Evolutionary conservation across 2,113 vertebrate species (phyloP).

Genomic region (Trematomus loennbergii): DNA sequence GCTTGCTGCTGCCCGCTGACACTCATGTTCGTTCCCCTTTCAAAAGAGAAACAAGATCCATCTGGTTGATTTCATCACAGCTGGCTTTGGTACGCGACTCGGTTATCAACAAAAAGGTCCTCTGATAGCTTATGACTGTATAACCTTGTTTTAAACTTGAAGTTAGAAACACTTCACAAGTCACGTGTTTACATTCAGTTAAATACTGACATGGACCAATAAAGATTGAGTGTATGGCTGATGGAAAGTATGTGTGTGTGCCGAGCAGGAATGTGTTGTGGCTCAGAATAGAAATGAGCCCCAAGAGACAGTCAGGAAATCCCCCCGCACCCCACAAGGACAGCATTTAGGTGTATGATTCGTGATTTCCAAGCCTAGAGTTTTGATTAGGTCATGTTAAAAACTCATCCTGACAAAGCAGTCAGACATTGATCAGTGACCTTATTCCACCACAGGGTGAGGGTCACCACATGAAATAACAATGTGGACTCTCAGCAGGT

Average conservation of each 20-base stretch:
- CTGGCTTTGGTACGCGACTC: conserved; percentile 14
- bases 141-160: background rate
- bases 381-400: background rate
- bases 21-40: conserved; percentile 54
- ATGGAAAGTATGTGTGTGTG: conserved; percentile 80
- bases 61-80: conserved; percentile 48
- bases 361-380: too few relatives aligned
- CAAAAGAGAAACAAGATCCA: conserved; percentile 57
- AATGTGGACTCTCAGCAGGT: background rate
- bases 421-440: background rate
- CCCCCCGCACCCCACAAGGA: conserved; percentile 75
- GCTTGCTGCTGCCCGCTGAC: conserved; percentile 32
- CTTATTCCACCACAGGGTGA: background rate
- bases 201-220: background rate
- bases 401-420: background rate
- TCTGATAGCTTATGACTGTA: background rate
- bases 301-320: conserved; percentile 76
- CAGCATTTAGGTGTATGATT: conserved; percentile 39
- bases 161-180: background rate
- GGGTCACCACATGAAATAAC: background rate
- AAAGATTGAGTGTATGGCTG: conserved; percentile 52
- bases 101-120: conserved; percentile 10
- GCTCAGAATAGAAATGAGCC: conserved; percentile 81
- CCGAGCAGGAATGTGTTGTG: conserved; percentile 78
- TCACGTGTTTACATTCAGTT: background rate